Evolutionary conservation across 2,797 vertebrate species (phyloP), one percentile per base, ranked within the genome.

Genomic region (Aldrovandia affinis): DNA sequence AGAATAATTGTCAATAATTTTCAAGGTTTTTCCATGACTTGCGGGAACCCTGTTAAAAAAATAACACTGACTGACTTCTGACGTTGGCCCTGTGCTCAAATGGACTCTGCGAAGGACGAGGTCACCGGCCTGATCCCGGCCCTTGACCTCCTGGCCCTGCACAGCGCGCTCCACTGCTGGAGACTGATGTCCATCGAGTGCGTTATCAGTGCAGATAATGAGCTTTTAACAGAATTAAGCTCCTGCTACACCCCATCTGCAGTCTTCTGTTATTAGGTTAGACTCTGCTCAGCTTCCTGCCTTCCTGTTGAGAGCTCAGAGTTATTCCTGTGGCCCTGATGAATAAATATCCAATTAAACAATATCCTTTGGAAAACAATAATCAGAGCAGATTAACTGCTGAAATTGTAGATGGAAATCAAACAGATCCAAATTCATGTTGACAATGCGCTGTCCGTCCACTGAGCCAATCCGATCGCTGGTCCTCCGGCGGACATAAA

Each of bases 331-430:
- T 44, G 22, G 63, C 81, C 83, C 61, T 84, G 54, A 90, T 84
- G 78, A 87, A 83, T 73, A 54, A 63, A 80, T 81, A 87, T 88
- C 85, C 57, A 83, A 88, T 90, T 88, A 86, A 86, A 78, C 73
- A 20, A 54, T 83, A 79, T 59, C 59, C 36, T 57, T 85, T 57
- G 78, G 79, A 83, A 85, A 82, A 70, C 47, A 75, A 80, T 80
- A 44, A 80, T 78, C 79, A 57, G 55, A 68, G 54, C 39, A 78
- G 82, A 88, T 89, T 77, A 87, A 63, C 84, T 30, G 59, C 80
- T 36, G 63, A 79, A 81, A 81, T 84, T 12, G 18, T 68, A 84
- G 44, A 70, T 33, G 68, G 50, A 84, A 87, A 84, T 61, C 33
- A 25, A 78, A 36, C 3, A 15, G 14, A 73, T 73, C 33, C 36